Conservation (phyloP, 2,113 vertebrate species). For the Excalfactoria chinensis region DNA sequence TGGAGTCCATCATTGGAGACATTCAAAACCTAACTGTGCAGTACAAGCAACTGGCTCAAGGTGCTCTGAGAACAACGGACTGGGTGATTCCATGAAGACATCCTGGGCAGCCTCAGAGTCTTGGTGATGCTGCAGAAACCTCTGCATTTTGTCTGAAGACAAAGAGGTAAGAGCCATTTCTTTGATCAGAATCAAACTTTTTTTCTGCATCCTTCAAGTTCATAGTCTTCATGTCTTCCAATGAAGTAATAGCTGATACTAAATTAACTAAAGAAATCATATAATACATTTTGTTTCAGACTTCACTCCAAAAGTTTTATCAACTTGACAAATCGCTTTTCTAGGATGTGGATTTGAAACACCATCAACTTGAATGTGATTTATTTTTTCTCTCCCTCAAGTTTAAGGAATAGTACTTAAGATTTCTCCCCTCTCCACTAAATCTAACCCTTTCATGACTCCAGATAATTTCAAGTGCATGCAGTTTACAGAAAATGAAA, state of each 20-base stretch:
- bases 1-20: neutral
- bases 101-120: neutral
- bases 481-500: neutral
- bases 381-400: neutral
- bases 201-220: neutral
- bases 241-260: neutral
- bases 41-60: neutral
- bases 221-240: rapidly evolving
- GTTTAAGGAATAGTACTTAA: neutral
- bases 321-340: neutral
- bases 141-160: neutral
- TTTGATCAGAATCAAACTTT: neutral
- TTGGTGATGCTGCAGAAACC: neutral
- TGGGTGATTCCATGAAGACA: neutral
- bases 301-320: neutral
- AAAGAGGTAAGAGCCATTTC: neutral
- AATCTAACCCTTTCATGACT: neutral
- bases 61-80: neutral
- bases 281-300: neutral
- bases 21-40: neutral
- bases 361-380: rapidly evolving
- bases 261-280: neutral
- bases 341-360: neutral
- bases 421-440: neutral
- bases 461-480: neutral